These are phyloP conservation scores for Lasioglossum figueresi DNA, from an alignment of 2,888 invertebrate species.

Conservation along the genomic window DNA sequence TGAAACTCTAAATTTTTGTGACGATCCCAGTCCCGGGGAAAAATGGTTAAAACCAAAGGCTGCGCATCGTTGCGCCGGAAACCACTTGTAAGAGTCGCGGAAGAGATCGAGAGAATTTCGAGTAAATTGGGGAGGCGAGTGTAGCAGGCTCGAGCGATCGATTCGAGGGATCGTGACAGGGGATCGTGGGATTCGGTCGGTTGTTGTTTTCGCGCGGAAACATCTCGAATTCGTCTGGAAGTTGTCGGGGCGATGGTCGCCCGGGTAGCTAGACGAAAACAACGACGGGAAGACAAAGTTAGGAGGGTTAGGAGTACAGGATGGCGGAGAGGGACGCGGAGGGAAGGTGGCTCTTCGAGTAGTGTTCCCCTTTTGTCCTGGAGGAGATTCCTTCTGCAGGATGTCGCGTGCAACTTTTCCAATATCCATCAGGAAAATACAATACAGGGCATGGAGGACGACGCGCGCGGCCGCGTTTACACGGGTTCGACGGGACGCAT, in stretches of 20 bases:
- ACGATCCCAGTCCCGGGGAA: not conserved
- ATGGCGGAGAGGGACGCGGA: not conserved
- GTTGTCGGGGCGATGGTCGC: constrained; percentile 35
- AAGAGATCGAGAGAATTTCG: not conserved
- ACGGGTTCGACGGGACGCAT: constrained; percentile 37
- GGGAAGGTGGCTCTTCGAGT: constrained; percentile 15
- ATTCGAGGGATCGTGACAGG: constrained; percentile 42
- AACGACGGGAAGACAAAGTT: constrained; percentile 55
- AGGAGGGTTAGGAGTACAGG: constrained; percentile 6
- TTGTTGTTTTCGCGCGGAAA: constrained; percentile 55
- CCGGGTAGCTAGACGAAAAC: constrained; percentile 40
- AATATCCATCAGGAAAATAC: constrained; percentile 68
- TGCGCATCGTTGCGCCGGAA: not conserved
- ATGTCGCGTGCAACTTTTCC: constrained; percentile 72
- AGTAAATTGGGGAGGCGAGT: not conserved
- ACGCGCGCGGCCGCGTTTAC: constrained; percentile 52
- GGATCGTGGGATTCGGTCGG: constrained; percentile 42
- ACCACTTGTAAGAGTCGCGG: constrained; percentile 1
- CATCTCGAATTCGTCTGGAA: constrained; percentile 34
- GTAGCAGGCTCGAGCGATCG: constrained; percentile 26
- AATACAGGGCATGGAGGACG: constrained; percentile 39
- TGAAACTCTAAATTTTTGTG: not conserved
- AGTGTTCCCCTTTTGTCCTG: constrained; percentile 29
- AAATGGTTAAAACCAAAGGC: not conserved
- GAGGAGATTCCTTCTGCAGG: constrained; percentile 60